Conservation (phyloP, 2,797 vertebrate genomes). For the Mus minutoides region DNA sequence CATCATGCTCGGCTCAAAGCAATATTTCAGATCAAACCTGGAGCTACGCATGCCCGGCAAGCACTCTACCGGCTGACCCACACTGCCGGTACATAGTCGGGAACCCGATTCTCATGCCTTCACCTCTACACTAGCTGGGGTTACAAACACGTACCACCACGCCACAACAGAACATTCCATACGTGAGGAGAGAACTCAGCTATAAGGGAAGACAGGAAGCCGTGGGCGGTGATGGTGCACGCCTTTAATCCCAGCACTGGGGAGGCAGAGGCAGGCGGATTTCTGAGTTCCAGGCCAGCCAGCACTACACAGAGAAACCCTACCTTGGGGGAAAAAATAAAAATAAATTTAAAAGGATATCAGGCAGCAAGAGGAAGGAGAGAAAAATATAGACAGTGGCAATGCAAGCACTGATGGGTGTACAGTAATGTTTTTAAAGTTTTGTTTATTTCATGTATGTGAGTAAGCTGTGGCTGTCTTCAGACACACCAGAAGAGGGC, state of each 20-base stretch:
- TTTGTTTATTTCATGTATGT: neutral
- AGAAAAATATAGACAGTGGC: neutral
- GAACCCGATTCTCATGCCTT: neutral
- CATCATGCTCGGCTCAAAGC: neutral
- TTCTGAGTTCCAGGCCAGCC: neutral
- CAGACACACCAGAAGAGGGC: neutral
- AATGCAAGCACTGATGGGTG: neutral
- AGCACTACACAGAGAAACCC: neutral
- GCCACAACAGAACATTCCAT: neutral
- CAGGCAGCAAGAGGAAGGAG: neutral
- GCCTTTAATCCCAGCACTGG: too few relatives aligned
- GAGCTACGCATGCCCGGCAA: neutral
- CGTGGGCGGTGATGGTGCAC: too few relatives aligned
- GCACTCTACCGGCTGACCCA: neutral
- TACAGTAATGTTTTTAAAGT: neutral
- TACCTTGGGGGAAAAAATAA: neutral
- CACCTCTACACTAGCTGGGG: neutral
- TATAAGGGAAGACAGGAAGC: neutral
- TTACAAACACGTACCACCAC: neutral
- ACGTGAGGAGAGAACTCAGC: neutral
- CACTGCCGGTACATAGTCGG: neutral
- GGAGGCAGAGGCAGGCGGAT: neutral
- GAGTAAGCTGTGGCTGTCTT: neutral
- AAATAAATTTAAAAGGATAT: too few relatives aligned
- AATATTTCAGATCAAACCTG: neutral